A percentile compares a stretch with the other conserved stretches of the same genome.
phyloP scores from a whole-genome alignment of 2,888 invertebrate genomes.

The Rhingia campestris region DNA sequence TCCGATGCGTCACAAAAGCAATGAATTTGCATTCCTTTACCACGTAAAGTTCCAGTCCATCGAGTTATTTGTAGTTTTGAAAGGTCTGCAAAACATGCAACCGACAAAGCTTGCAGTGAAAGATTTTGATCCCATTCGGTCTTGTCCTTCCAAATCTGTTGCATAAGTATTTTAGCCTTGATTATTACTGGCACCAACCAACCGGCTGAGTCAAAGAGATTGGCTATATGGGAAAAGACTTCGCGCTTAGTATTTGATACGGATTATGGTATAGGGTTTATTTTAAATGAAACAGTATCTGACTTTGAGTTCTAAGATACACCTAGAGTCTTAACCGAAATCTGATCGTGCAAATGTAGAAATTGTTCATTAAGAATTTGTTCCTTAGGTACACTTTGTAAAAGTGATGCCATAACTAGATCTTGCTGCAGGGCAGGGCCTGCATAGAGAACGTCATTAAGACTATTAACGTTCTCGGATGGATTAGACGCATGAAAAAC shows the following conservation, averaged over 20 bases:
- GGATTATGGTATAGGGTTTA: background rate
- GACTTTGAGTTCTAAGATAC: constrained; percentile 48
- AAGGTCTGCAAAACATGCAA: constrained; percentile 32
- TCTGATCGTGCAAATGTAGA: too few relatives aligned
- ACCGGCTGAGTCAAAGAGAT: constrained; percentile 53
- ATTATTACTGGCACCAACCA: too few relatives aligned
- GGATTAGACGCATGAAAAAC: too few relatives aligned
- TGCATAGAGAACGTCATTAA: too few relatives aligned
- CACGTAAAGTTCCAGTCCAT: constrained; percentile 37
- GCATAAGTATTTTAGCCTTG: too few relatives aligned
- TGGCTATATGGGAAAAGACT: constrained; percentile 49
- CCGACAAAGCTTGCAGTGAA: constrained; percentile 30
- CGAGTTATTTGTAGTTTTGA: constrained; percentile 48
- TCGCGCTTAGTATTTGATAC: constrained; percentile 28
- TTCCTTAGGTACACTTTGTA: too few relatives aligned
- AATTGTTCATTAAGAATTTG: too few relatives aligned
- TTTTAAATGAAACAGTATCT: constrained; percentile 38
- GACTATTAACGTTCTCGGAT: too few relatives aligned
- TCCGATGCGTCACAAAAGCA: constrained; percentile 41
- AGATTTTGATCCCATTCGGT: constrained; percentile 35
- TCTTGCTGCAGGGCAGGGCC: too few relatives aligned
- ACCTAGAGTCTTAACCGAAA: constrained; percentile 54
- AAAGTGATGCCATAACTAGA: too few relatives aligned
- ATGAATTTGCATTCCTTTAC: constrained; percentile 18
- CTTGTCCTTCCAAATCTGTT: constrained; percentile 48